Evolutionary conservation across 2,113 vertebrate species (phyloP).

Genomic region (Zapus hudsonius): DNA sequence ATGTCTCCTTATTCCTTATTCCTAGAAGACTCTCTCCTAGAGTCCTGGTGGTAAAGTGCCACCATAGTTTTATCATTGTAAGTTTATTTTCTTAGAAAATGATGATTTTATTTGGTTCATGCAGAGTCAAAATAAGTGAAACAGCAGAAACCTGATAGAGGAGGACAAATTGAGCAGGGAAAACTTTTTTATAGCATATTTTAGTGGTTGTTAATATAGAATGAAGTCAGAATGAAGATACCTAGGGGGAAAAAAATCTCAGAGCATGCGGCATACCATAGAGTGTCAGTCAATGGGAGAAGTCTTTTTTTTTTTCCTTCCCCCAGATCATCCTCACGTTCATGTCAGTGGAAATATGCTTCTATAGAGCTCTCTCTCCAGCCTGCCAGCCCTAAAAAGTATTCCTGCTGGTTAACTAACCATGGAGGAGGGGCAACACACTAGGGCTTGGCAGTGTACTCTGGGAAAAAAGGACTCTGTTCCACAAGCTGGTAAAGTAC

Average conservation of each 20-base stretch:
- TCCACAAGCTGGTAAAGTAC: slow-evolving; percentile 33
- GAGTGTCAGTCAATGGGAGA: background rate
- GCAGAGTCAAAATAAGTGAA: background rate
- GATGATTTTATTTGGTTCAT: background rate
- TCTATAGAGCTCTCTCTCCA: background rate
- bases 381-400: background rate
- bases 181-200: background rate
- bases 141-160: background rate
- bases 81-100: no score
- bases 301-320: background rate
- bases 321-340: background rate
- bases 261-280: background rate
- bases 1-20: background rate
- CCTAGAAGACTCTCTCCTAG: background rate
- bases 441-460: background rate
- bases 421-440: background rate
- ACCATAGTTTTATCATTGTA: background rate
- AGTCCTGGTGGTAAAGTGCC: background rate
- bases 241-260: background rate
- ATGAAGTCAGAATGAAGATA: background rate
- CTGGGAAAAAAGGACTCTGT: slow-evolving; percentile 10
- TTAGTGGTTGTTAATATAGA: background rate
- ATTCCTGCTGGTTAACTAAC: slow-evolving; percentile 49
- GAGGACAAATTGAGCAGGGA: background rate
- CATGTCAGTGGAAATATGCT: background rate